Evolutionary conservation across 2,113 vertebrate species (phyloP).

Genomic region (Oxyura jamaicensis): DNA sequence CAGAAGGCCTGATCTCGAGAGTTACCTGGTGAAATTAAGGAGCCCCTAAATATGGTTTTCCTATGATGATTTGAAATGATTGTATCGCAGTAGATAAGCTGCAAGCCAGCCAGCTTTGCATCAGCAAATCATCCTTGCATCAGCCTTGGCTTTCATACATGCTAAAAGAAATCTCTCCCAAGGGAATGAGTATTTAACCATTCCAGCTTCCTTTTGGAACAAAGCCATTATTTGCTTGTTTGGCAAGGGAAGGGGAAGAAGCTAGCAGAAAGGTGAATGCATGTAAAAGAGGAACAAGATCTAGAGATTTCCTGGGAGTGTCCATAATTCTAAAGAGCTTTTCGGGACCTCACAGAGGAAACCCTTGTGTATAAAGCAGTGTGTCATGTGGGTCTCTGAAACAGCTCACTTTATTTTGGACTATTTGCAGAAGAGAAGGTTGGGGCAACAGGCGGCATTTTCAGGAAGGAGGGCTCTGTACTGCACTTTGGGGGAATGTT

Average conservation of each 20-base stretch:
- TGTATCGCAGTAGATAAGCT: neutral
- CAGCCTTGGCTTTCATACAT: neutral
- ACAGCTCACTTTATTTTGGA: neutral
- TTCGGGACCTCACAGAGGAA: neutral
- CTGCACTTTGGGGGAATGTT: neutral
- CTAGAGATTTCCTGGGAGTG: slow-evolving; percentile 13
- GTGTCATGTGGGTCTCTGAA: neutral
- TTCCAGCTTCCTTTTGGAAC: slow-evolving; percentile 48
- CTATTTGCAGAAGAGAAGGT: neutral
- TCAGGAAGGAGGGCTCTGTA: neutral
- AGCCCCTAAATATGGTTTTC: neutral
- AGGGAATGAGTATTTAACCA: slow-evolving; percentile 1
- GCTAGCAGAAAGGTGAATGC: neutral
- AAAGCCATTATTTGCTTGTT: neutral
- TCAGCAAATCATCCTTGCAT: neutral
- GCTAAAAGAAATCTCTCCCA: slow-evolving; percentile 11
- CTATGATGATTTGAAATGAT: neutral
- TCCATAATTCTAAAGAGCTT: neutral
- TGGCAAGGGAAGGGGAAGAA: neutral
- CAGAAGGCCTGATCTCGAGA: neutral
- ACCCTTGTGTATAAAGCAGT: neutral
- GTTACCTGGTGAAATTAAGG: neutral
- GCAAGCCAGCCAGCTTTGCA: neutral
- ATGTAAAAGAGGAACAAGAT: neutral
- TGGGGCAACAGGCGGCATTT: fast-evolving